Percentiles rank a stretch among this genome's conserved stretches.
These are phyloP conservation scores for Ephydatia muelleri DNA, from an alignment of 37 sponge, comb jelly and placozoan species.

Conservation along the genomic window DNA sequence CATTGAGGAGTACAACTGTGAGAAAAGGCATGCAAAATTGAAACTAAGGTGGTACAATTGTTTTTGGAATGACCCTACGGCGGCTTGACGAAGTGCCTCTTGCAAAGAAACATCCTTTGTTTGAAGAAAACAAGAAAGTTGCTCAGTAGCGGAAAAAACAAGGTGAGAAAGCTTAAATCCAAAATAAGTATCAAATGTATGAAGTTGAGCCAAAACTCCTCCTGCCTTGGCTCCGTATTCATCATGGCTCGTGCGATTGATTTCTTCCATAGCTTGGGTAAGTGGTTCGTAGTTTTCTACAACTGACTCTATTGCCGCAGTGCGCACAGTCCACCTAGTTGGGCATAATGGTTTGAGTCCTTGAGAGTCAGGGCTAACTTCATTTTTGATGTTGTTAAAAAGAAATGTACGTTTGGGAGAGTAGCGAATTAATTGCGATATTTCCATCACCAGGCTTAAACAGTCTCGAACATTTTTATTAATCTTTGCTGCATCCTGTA, in stretches of 20 bases:
- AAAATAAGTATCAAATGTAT: conserved; percentile 40
- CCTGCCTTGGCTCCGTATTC: conserved; percentile 62
- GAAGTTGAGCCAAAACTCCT: conserved; percentile 21
- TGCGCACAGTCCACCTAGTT: conserved; percentile 73
- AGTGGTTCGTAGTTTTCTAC: conserved; percentile 50
- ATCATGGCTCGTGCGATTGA: conserved; percentile 49
- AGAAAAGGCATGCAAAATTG: no score
- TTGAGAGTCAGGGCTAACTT: conserved; percentile 13
- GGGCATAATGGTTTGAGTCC: conserved; percentile 47
- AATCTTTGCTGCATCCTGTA: conserved; percentile 57
- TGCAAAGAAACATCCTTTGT: conserved; percentile 45
- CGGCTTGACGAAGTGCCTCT: conserved; percentile 26
- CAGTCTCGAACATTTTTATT: conserved; percentile 29
- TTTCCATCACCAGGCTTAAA: conserved; percentile 43
- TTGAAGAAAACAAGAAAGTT: conserved; percentile 37
- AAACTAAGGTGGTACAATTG: no score
- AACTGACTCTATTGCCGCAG: conserved; percentile 59
- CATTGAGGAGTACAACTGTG: no score
- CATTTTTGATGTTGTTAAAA: not conserved
- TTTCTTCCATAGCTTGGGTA: conserved; percentile 42
- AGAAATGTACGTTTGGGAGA: conserved; percentile 60
- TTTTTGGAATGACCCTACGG: no score
- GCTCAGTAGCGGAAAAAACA: conserved; percentile 35
- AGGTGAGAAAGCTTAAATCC: conserved; percentile 30
- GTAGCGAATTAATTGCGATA: conserved; percentile 18